Evolutionary conservation across 2,888 invertebrate genomes (phyloP), one percentile per base, ranked within the genome.

Genomic region (Calliopum simillimum): DNA sequence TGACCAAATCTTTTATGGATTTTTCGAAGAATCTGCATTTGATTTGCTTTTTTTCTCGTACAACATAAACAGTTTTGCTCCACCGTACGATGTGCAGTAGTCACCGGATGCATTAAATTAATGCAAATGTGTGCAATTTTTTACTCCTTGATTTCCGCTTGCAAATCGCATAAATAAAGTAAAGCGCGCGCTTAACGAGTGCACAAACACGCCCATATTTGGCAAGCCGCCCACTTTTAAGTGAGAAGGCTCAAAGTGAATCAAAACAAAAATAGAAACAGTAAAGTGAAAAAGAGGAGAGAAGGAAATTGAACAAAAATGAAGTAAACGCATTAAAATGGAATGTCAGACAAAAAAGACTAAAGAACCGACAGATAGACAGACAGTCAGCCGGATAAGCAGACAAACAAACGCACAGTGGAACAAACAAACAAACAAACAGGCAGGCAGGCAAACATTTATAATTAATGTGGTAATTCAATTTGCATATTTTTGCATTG

Each of bases 401-500:
- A 25, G 11, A 58, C 58, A 1, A 4, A 47, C 8, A 56, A 23
- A 53, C 44, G 6, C 16, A 46, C 56, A 23, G 25, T 16, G 23
- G 19, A 21, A 58, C n/a, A 23, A 47, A 19, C 16, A 46, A 19
- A 16, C 46, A 21, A 14, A 62, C 16, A 49, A 14, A 25, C 56
- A 33, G 14, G n/a, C 13, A 41, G 12, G 14, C 33, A 16, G n/a
- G 11, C n/a, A 23, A 16, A 2, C 4, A 19, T 63, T n/a, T 44
- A 21, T 55, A 65, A 65, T 65, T 55, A 55, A 65, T 43, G 25
- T 13, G 11, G 55, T 21, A 65, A 65, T 65, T 65, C 55, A 65
- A 65, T 65, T 65, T 65, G 53, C 55, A 65, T 55, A 55, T 65
- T 65, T 53, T 43, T 43, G 55, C 23, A n/a, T 53, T 44, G 43